Evolutionary conservation across 1,140 invertebrate species (phyloP), one percentile per base, ranked within the genome.

Genomic region (Plectus sambesii): DNA sequence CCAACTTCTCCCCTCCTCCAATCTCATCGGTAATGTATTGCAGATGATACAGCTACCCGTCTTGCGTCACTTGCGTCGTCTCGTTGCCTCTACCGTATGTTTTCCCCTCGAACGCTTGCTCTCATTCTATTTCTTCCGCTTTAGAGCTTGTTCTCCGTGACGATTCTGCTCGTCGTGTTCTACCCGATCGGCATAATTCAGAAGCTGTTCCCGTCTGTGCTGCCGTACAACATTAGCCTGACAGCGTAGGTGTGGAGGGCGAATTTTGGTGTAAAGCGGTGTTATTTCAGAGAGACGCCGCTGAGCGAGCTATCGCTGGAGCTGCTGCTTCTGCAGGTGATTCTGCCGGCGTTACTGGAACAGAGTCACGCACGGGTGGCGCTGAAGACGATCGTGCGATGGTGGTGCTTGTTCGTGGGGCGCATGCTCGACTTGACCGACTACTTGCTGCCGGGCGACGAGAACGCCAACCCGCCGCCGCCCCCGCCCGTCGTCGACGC

Each of bases 1-100:
- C 47, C n/a, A 15, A 27, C 17, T 48, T 5, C 3, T 39, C 15
- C 3, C n/a, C n/a, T 12, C 9, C 35, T 62, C 26, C 25, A 12
- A 47, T 39, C 9, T 60, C 47, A 19, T 42, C 9, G 40, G 1
- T 59, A 3, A 19, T 5, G 20, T 48, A 2, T 62, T 62, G 47
- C 81, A 97, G 79, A 97, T 98, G 90, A 97, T 98, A 51, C 90
- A 98, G 69, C 75, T 94, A 25, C 85, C 90, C 5, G 85, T 98
- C 37, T 74, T 89, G 40, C 78, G 83, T 47, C 93, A 98, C 67
- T 79, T 88, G 2, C 77, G 88, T 25, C 77, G 90, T 45, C 77
- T 97, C 36, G 76, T 96, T 3, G 83, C 85, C 1, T 97, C 90
- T 0, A 83, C 87, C 29, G 83, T 94, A 55, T 85, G 48, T 42